Evolutionary conservation across 2,888 invertebrate genomes (phyloP), one percentile per base, ranked within the genome.

Genomic region (Patella caerulea): DNA sequence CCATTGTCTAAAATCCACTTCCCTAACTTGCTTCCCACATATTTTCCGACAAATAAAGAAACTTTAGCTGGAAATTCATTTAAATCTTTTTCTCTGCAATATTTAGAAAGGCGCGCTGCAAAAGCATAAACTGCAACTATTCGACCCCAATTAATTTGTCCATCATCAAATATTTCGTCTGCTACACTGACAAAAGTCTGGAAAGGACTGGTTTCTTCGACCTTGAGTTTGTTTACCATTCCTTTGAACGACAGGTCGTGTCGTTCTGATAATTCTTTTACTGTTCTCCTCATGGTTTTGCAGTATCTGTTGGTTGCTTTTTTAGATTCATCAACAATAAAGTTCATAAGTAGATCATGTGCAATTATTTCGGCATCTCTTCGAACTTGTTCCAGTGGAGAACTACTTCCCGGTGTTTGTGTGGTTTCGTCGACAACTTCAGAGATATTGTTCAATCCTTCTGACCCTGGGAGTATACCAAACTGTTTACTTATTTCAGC

Each of bases 121-220:
- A 90, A 91, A 15, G 90, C 88, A 82, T 89, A 90, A 24, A 91
- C 88, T 69, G 90, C 88, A 52, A 91, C 89, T 34, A 91, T 86
- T 75, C 91, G 83, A 52, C 91, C 91, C 91, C 91, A 91, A 79
- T 91, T 91, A 69, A 88, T 87, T 74, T 88, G 87, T 55, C 88
- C 88, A 83, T 91, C 91, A 78, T 86, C 87, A 81, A 90, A 90
- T 54, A 91, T 89, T 84, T 90, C 90, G 84, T 90, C 89, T 11
- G 88, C 88, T 52, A 90, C 88, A 82, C 85, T 87, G 17, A 85
- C 86, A 79, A 90, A 89, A 72, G 89, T 88, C 52, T 83, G 79
- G 79, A 89, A 88, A 65, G 86, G 86, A 45, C 69, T 75, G 19
- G 79, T 77, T 72, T 87, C 86, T 80, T 85, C 83, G 19, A 85